Evolutionary conservation across 2,797 vertebrate species (phyloP).

Genomic region (Diceros bicornis): DNA sequence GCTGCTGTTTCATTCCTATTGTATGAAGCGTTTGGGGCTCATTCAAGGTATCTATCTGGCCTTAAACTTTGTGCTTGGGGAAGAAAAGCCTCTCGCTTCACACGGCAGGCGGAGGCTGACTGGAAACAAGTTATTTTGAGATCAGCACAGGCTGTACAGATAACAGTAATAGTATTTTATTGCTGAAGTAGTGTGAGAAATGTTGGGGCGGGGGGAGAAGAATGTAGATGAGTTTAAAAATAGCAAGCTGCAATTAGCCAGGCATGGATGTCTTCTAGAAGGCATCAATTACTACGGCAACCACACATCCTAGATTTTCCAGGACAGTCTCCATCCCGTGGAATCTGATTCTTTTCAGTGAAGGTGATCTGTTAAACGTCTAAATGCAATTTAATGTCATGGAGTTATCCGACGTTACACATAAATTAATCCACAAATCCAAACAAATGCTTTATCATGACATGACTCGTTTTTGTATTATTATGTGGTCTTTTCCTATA

Average conservation of each 20-base stretch:
- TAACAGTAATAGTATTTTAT: constrained; percentile 51
- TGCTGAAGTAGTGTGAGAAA: constrained; percentile 58
- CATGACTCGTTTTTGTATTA: not conserved
- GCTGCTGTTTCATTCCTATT: too few species aligned
- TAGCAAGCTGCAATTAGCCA: constrained; percentile 77
- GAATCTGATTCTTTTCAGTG: not conserved
- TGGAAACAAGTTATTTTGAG: constrained; percentile 55
- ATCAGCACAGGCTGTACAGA: not conserved
- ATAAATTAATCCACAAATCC: not conserved
- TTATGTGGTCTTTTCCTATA: not conserved
- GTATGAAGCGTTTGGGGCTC: not conserved
- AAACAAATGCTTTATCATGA: not conserved
- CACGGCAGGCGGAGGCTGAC: not conserved
- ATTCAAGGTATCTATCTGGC: not conserved
- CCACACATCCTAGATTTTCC: constrained; percentile 33
- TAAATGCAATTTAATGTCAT: not conserved
- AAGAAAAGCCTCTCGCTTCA: not conserved
- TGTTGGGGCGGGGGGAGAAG: constrained; percentile 23
- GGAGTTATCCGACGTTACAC: fast-evolving
- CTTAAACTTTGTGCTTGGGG: not conserved
- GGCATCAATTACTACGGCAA: constrained; percentile 66
- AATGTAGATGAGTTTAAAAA: constrained; percentile 73
- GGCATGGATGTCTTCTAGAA: constrained; percentile 59
- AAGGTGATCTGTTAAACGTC: not conserved
- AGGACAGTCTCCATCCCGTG: not conserved